Evolutionary conservation across 1,140 invertebrate species (phyloP).

Genomic region (Holcopasites calliopsidis): DNA sequence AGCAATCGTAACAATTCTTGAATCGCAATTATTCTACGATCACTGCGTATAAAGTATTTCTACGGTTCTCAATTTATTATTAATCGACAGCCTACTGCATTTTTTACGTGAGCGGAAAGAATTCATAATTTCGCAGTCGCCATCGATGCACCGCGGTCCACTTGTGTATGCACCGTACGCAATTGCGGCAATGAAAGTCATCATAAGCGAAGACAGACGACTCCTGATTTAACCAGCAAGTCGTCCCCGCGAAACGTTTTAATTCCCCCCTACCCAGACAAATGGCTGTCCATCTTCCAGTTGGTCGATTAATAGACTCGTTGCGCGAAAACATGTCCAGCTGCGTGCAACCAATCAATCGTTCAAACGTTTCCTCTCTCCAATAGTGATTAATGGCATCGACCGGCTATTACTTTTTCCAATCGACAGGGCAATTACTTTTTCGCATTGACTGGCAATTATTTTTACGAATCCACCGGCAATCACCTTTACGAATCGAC

Average conservation of each 20-base stretch:
- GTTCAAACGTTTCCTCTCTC: not conserved
- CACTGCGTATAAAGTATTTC: no score
- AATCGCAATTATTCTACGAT: no score
- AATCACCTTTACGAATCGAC: not conserved
- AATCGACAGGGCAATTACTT: no score
- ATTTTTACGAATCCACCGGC: no score
- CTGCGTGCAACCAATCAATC: not conserved
- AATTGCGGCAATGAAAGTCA: not conserved
- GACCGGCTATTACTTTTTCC: no score
- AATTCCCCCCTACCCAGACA: constrained; percentile 26
- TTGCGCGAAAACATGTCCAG: constrained; percentile 24
- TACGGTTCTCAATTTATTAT: no score
- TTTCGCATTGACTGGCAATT: no score
- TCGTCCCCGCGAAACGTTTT: constrained; percentile 43
- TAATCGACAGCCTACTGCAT: no score
- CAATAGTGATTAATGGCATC: not conserved
- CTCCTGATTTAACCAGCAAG: constrained; percentile 48
- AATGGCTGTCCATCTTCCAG: constrained; percentile 9
- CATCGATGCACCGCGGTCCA: not conserved
- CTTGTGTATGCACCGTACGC: not conserved
- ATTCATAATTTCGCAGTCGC: no score
- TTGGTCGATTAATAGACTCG: constrained; percentile 26
- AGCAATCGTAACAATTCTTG: no score
- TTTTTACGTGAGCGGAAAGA: no score
- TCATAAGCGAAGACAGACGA: constrained; percentile 63